Evolutionary conservation across 2,797 vertebrate species (phyloP).

Genomic region (Ptychadena robeensis): DNA sequence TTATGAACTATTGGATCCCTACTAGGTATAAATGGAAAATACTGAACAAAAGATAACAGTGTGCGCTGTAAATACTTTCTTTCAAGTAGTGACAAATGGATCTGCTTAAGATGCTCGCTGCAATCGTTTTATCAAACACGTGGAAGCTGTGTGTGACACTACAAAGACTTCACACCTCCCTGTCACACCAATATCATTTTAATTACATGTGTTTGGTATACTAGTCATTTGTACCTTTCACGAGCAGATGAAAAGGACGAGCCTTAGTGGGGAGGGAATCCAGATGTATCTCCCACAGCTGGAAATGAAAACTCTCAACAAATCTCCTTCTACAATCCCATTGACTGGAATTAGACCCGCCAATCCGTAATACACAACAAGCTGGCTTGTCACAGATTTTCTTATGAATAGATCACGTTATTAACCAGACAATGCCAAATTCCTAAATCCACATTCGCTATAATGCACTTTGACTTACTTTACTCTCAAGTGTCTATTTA

Average conservation of each 20-base stretch:
- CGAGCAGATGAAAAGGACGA: background rate
- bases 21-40: background rate
- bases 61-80: background rate
- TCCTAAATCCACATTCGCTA: too few species aligned
- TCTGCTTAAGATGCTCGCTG: slow-evolving; percentile 2
- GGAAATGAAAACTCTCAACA: background rate
- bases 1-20: background rate
- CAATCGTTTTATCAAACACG: background rate
- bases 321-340: background rate
- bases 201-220: slow-evolving; percentile 5
- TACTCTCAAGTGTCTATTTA: too few species aligned
- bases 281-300: background rate
- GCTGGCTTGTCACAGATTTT: too few species aligned
- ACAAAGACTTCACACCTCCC: slow-evolving; percentile 1
- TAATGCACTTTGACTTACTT: too few species aligned
- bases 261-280: background rate
- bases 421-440: too few species aligned
- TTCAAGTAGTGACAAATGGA: background rate
- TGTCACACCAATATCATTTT: slow-evolving; percentile 2
- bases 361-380: background rate
- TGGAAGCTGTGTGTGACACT: slow-evolving; percentile 4
- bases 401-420: too few species aligned
- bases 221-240: background rate
- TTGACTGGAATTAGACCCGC: too few species aligned
- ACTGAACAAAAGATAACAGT: background rate